Evolutionary conservation across 1,140 invertebrate genomes (phyloP), one percentile per base, ranked within the genome.

Genomic region (Glomeris maerens): DNA sequence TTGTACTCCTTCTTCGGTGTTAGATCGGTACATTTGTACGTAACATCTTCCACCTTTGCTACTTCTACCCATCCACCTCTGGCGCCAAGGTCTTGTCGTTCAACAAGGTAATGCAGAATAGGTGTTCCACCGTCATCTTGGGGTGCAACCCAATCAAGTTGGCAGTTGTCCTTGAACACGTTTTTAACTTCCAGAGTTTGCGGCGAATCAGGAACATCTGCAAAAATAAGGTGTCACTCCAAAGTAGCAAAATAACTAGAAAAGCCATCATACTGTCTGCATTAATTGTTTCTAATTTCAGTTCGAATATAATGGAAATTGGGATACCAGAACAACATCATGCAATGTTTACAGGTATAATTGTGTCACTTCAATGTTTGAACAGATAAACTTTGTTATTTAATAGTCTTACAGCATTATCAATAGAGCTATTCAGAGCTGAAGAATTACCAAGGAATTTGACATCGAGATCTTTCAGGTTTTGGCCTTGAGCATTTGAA

Each of bases 51-150:
- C 14, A 85, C 76, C 68, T 83, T 80, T 49, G 80, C 83, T 47
- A 90, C 79, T 56, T 77, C 81, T 50, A 85, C 80, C 89, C 90
- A 91, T 52, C 84, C 83, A 54, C 83, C 76, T 70, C 90, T 84
- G 55, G 88, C 69, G 68, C 84, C 77, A 63, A 82, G 72, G 70
- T 98, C 94, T 69, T 94, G 83, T 67, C 90, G 79, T 72, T 99
- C 95, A 57, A 99, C 80, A 13, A 93, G 68, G 63, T 98, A 99
- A 68, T 94, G 85, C 2, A 76, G 73, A 41, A 98, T 77, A 2
- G 89, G 86, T 45, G 82, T 70, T 41, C 92, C 92, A 62, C 96
- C 96, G 65, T 96, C 88, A 62, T 98, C 93, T 60, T 81, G 77
- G 0, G 90, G 87, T 49, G 80, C 74, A 58, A 94, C 90, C 84